Percentiles rank a stretch among this genome's conserved stretches.
Evolutionary conservation across 2,113 vertebrate genomes (phyloP).

Genomic region (Craseonycteris thonglongyai): DNA sequence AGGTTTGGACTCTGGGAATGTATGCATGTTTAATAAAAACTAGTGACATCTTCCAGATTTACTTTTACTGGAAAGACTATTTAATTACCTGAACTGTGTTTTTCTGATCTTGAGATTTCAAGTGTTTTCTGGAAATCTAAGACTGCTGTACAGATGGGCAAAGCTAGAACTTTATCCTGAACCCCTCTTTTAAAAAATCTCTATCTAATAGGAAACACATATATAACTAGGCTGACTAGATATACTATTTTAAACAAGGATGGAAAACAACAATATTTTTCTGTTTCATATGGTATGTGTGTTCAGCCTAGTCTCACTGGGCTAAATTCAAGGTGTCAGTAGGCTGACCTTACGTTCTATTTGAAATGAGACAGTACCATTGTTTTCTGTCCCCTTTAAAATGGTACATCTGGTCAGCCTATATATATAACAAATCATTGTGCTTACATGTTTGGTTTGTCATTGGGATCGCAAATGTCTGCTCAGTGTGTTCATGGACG

Average conservation of each 20-base stretch:
- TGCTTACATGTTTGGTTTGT: background rate
- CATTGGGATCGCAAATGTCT: background rate
- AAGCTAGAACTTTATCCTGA: background rate
- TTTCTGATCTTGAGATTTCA: background rate
- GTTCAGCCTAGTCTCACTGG: no score
- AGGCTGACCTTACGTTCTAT: no score
- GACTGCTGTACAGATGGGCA: background rate
- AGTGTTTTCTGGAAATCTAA: background rate
- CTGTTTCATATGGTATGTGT: no score
- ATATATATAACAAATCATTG: background rate
- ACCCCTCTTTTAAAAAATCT: background rate
- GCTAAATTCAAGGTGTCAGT: no score
- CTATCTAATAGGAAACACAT: background rate
- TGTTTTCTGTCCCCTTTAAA: no score
- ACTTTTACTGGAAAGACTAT: background rate
- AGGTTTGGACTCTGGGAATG: background rate
- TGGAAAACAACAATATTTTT: no score
- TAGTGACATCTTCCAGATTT: background rate
- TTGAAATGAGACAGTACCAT: no score
- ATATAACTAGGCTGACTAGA: no score
- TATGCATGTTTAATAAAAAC: background rate
- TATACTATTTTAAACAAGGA: no score
- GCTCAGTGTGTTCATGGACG: background rate
- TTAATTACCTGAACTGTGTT: background rate
- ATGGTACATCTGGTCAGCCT: no score